These are phyloP conservation scores for Odontamblyopus lacepedii DNA, from an alignment of 2,797 vertebrate species.

Conservation along the genomic window DNA sequence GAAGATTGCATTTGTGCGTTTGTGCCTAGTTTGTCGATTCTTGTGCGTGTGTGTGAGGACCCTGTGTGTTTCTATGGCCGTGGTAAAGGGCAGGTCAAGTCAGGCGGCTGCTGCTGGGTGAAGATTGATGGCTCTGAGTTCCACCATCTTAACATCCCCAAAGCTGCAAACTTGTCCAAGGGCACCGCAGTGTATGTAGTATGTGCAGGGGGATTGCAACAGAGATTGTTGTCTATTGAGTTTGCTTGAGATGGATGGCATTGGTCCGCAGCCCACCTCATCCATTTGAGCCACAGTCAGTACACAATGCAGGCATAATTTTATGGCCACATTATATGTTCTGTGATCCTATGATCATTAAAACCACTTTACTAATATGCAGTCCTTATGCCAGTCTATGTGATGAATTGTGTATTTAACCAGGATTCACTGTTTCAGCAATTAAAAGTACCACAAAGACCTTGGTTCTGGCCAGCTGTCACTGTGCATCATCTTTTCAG, in stretches of 20 bases:
- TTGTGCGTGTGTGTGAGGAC: constrained; percentile 4
- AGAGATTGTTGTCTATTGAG: constrained; percentile 63
- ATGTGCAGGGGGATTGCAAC: constrained; percentile 37
- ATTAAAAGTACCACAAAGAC: background rate
- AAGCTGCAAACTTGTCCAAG: constrained; percentile 74
- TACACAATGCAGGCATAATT: constrained; percentile 17
- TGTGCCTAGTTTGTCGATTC: constrained; percentile 15
- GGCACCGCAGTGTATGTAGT: constrained; percentile 51
- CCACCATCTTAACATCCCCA: constrained; percentile 60
- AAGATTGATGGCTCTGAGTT: constrained; percentile 71
- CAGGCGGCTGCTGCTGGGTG: constrained; percentile 56
- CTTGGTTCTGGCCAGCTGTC: background rate
- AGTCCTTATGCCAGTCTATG: background rate
- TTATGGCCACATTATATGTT: background rate
- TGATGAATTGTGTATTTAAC: background rate
- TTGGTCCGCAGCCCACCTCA: constrained; percentile 61
- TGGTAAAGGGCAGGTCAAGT: constrained; percentile 63
- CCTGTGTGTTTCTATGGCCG: constrained; percentile 29
- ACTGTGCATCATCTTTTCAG: background rate
- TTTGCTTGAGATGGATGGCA: constrained; percentile 70
- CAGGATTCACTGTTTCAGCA: background rate
- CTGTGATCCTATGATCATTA: background rate
- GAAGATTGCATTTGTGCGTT: constrained; percentile 28
- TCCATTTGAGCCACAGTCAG: constrained; percentile 50
- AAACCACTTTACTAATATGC: background rate